A percentile compares a stretch with the other conserved stretches of the same genome.
Evolutionary conservation across 1,140 invertebrate genomes (phyloP).

Genomic region (Ceratina calcarata): DNA sequence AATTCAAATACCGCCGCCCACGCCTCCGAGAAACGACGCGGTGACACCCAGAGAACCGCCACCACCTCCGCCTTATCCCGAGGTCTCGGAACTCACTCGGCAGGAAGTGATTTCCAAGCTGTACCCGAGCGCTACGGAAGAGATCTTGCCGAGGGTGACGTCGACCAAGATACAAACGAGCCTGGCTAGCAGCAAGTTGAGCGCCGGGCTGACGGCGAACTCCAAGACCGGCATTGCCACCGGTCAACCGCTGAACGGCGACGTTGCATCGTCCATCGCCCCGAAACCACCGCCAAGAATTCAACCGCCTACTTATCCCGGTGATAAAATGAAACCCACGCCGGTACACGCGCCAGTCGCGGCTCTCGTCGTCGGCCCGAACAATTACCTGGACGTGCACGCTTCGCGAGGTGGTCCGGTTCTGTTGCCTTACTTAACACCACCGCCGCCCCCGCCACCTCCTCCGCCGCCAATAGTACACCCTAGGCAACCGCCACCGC

Average conservation of each 20-base stretch:
- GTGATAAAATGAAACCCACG: slow-evolving; percentile 82
- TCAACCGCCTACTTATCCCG: slow-evolving; percentile 79
- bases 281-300: slow-evolving; percentile 77
- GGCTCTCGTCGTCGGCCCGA: slow-evolving; percentile 82
- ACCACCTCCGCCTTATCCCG: slow-evolving; percentile 82
- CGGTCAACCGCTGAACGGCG: slow-evolving; percentile 9
- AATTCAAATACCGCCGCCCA: slow-evolving; percentile 77
- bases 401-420: slow-evolving; percentile 83
- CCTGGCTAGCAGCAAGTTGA: slow-evolving; percentile 1
- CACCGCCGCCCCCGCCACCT: slow-evolving; percentile 78
- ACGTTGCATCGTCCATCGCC: slow-evolving; percentile 22
- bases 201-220: background rate
- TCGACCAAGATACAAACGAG: slow-evolving; percentile 20
- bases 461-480: slow-evolving; percentile 79
- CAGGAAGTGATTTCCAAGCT: slow-evolving; percentile 61
- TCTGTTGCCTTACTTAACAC: slow-evolving; percentile 83
- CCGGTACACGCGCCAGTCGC: slow-evolving; percentile 77
- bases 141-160: slow-evolving; percentile 27
- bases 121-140: slow-evolving; percentile 48
- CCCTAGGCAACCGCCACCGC: slow-evolving; percentile 77
- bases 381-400: slow-evolving; percentile 86
- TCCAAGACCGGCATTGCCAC: background rate
- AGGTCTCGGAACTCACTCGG: slow-evolving; percentile 73
- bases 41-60: slow-evolving; percentile 76
- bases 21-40: slow-evolving; percentile 77